A percentile compares a stretch with the other conserved stretches of the same genome.
phyloP scores from a whole-genome alignment of 2,797 vertebrate genomes.

The Pelochelys cantorii region DNA sequence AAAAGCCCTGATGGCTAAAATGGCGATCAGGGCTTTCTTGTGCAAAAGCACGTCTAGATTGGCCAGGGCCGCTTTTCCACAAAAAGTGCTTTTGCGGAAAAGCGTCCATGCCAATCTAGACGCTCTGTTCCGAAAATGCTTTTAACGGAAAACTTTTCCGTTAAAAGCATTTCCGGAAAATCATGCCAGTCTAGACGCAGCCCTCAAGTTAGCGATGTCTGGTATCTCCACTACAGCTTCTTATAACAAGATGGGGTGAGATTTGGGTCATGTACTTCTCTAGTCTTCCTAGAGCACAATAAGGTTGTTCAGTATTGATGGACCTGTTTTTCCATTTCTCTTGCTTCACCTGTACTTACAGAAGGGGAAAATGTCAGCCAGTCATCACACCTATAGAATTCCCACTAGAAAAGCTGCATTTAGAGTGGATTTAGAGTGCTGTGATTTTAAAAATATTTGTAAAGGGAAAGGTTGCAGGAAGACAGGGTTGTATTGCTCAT shows the following conservation, averaged over 20 bases:
- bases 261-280: neutral
- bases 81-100: no score
- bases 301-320: neutral
- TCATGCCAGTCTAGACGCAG: no score
- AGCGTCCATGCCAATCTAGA: no score
- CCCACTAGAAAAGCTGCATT: neutral
- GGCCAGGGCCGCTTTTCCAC: no score
- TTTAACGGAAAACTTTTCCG: no score
- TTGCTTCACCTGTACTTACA: neutral
- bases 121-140: no score
- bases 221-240: neutral
- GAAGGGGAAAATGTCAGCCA: neutral
- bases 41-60: no score
- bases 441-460: neutral
- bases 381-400: neutral
- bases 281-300: neutral
- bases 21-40: no score
- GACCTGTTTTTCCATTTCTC: neutral
- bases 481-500: neutral
- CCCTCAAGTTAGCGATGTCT: neutral
- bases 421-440: neutral
- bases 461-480: neutral
- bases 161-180: no score
- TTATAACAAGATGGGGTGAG: neutral
- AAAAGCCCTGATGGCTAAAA: no score